These are phyloP conservation scores for Hydra vulgaris DNA, from an alignment of 30 jellyfish, hydroid and myxozoan species.

Conservation along the genomic window DNA sequence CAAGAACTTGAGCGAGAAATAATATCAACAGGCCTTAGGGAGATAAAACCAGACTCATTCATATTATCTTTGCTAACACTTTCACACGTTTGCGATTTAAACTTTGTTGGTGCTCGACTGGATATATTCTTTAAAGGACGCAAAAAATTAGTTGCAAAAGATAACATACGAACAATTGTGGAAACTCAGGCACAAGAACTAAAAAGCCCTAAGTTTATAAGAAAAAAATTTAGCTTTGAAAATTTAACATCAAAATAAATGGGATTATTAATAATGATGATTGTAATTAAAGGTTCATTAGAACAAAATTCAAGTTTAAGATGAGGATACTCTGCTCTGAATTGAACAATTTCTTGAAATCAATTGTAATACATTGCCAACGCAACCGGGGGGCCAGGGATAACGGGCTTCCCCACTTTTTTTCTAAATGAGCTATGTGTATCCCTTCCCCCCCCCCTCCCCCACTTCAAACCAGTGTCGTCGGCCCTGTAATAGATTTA, in stretches of 20 bases:
- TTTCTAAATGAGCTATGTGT: no score
- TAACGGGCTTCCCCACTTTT: no score
- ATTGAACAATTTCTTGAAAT: no score
- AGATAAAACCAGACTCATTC: slow-evolving; percentile 77
- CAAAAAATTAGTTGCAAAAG: slow-evolving; percentile 68
- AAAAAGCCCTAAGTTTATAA: slow-evolving; percentile 62
- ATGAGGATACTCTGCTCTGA: no score
- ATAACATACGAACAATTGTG: slow-evolving; percentile 76
- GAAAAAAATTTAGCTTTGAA: slow-evolving; percentile 52
- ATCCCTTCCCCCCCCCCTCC: no score
- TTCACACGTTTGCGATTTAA: slow-evolving; percentile 73
- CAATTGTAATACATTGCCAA: no score
- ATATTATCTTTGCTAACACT: slow-evolving; percentile 70
- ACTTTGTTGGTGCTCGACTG: slow-evolving; percentile 67
- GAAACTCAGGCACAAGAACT: slow-evolving; percentile 74
- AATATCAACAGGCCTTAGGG: slow-evolving; percentile 64
- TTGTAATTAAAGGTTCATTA: no score
- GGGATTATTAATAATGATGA: neutral
- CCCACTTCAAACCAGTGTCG: no score
- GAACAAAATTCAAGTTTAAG: no score
- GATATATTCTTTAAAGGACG: slow-evolving; percentile 65
- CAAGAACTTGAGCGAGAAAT: slow-evolving; percentile 65
- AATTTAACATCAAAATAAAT: neutral
- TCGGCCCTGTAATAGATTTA: no score
- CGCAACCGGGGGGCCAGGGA: no score